Base-by-base conservation (phyloP, 1,140 invertebrate genomes). In the Dinoponera quadriceps region DNA sequence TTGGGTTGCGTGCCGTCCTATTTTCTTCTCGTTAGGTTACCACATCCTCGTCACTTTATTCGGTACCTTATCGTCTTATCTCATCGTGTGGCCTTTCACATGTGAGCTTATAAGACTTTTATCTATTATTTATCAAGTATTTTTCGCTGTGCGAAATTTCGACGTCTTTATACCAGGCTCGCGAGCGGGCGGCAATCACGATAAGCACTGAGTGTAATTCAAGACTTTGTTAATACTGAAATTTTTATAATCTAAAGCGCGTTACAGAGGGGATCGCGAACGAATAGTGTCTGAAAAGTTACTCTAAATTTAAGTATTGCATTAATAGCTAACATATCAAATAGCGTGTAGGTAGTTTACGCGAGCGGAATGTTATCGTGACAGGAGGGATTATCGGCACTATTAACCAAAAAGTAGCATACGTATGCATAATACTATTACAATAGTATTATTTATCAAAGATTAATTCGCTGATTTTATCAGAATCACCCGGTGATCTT, bases 391-490 rank as follows among this genome's bases (percentile, higher is more conserved):
- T 65, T 65, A 44, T 77, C 33, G 44, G n/a, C 60, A 77, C 20
- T 25, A 62, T 22, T 77, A 77, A 77, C 73, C 73, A 66, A 65
- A 77, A 77, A 65, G 1, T 77, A 77, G 65, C 25, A 18, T 81
- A 22, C 22, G 22, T 60, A 60, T 25, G 22, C 29, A 62, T 62
- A 16, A n/a, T 62, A 62, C 29, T 62, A 62, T 62, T 62, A 62
- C 29, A 29, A 62, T 62, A 62, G n/a, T 29, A 62, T 62, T 62
- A 62, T 62, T 62, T 62, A 29, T 18, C 14, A 16, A 16, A 25
- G 29, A 62, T 62, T 62, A 44, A 44, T 44, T 44, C 38, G 38
- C 38, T 44, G 38, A 44, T 44, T 44, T 44, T 44, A 44, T 44
- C n/a, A 44, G 38, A 44, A 44, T 44, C 38, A 44, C 7, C n/a